Evolutionary conservation across 2,113 vertebrate genomes (phyloP), one percentile per base, ranked within the genome.

Genomic region (Elachura formosa): DNA sequence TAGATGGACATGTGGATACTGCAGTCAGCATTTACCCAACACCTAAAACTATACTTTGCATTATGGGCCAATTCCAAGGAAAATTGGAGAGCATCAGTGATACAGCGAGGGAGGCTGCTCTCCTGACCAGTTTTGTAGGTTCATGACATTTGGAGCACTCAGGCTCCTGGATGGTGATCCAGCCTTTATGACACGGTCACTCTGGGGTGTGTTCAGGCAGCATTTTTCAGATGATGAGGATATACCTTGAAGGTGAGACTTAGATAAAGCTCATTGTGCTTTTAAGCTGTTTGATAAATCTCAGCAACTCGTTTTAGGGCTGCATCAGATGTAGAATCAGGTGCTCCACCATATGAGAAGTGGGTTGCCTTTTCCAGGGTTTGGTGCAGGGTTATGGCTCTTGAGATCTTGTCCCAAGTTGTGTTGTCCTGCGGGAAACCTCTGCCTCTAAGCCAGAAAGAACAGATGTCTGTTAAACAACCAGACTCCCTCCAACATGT

Each of bases 161-260:
- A 2, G 20, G 34, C 13, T 61, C 14, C 21, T 9, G 1, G 45
- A 26, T 34, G 45, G 25, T 3, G 7, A n/a, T n/a, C 73, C 74
- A 87, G 7, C 34, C 71, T 24, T 45, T n/a, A 21, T 0, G 1
- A 43, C 6, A 10, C 26, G 4, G 24, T 22, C 22, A 1, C 62
- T 28, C 56, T 6, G 11, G 72, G 38, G 38, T 79, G 38, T 24
- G 2, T 25, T 55, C 31, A 69, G 74, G 43, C 56, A 63, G 46
- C 4, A 1, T 56, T 80, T 87, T 77, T 93, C n/a, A n/a, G 56
- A 66, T 22, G 23, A 16, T 83, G 41, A 41, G 56, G 28, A 11
- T 36, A 28, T 6, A 16, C 23, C 26, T 2, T 2, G 5, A 72
- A 31, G 28, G 9, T 36, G 40, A 58, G 43, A 16, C 41, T 77